phyloP scores from a whole-genome alignment of 2,797 vertebrate genomes.

The Pseudocheirus occidentalis region DNA sequence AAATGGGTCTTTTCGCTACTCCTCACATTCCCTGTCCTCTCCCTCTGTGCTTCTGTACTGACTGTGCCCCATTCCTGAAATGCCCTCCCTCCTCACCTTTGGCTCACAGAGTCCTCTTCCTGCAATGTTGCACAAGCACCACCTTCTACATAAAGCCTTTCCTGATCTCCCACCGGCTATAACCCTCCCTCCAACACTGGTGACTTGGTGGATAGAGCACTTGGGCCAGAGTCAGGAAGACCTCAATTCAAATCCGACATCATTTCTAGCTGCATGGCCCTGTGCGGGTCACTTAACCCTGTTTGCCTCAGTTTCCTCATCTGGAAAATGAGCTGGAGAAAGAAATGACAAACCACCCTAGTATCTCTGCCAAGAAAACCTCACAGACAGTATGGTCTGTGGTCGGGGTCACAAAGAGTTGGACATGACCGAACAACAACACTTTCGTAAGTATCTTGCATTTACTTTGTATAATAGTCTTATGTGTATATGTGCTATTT shows the following conservation, averaged over 20 bases:
- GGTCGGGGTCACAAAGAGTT: too few species aligned
- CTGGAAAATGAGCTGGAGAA: background rate
- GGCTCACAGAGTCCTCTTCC: background rate
- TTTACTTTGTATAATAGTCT: background rate
- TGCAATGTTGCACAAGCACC: background rate
- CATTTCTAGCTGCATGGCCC: background rate
- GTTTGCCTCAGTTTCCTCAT: background rate
- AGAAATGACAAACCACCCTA: background rate
- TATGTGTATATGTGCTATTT: background rate
- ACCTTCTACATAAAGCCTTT: background rate
- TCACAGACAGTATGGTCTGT: background rate
- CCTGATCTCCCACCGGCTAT: background rate
- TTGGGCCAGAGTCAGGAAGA: too few species aligned
- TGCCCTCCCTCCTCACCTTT: background rate
- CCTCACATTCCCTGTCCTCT: too few species aligned
- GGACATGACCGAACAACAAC: too few species aligned
- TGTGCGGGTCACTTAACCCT: background rate
- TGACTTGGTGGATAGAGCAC: background rate
- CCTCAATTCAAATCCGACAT: too few species aligned
- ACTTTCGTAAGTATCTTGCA: too few species aligned
- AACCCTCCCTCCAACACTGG: background rate
- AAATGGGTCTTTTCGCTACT: background rate
- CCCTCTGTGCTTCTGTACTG: too few species aligned
- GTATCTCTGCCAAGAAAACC: background rate
- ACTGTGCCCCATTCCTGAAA: background rate